Evolutionary conservation across 2,888 invertebrate species (phyloP).

Genomic region (Cantharis rufa): DNA sequence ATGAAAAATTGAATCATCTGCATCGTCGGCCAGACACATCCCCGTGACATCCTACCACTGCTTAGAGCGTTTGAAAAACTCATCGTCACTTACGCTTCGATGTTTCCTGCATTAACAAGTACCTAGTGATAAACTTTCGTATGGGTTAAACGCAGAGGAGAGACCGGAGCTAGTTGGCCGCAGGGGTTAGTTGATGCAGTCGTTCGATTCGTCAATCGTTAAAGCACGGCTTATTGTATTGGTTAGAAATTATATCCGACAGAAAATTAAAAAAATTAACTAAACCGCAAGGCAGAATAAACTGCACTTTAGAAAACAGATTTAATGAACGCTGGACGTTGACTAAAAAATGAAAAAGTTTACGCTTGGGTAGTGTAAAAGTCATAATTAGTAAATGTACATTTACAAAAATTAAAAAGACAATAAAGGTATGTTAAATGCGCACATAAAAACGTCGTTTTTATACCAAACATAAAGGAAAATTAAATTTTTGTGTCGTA

Average conservation of each 20-base stretch:
- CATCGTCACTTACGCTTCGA: not conserved
- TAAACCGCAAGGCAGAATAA: too few species aligned
- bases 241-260: too few species aligned
- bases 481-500: slow-evolving; percentile 37
- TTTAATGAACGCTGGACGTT: not conserved
- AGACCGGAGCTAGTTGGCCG: not conserved
- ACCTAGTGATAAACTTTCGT: not conserved
- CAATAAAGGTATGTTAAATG: not conserved
- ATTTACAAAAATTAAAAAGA: not conserved
- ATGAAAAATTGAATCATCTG: not conserved
- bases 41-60: not conserved
- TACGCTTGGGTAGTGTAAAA: not conserved
- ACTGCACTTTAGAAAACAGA: too few species aligned
- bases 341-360: not conserved
- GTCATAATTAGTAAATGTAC: not conserved
- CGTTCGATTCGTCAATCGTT: too few species aligned
- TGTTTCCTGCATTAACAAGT: not conserved
- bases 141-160: not conserved
- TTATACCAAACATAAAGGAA: slow-evolving; percentile 14
- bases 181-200: not conserved
- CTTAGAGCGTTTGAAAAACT: not conserved
- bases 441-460: not conserved
- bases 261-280: too few species aligned
- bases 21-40: not conserved
- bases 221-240: too few species aligned